Base-by-base conservation (phyloP, 2,888 invertebrate species). In the Trachelus tabidus region DNA sequence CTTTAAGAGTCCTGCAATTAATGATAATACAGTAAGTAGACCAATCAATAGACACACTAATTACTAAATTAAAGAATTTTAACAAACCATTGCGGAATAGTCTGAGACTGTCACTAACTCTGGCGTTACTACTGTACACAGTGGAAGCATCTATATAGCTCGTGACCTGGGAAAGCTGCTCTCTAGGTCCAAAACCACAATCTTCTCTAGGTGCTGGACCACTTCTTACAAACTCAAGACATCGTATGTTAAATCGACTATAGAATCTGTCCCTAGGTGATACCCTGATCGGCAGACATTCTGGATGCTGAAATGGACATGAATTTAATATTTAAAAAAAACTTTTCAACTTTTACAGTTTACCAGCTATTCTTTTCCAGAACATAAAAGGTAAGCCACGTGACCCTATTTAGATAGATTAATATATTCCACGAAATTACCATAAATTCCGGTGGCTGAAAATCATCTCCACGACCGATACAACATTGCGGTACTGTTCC, bases 91-190 rank as follows among this genome's bases (percentile, higher is more conserved):
- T 95, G 76, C 95, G 94, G 86, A 96, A 96, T 2, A 95, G 92
- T 76, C 97, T 93, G n/a, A 97, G 93, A 80, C 94, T 94, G 86
- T 96, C 95, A 0, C 96, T 94, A 76, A 95, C 95, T 23, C 84
- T 80, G 4, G 95, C 94, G 23, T 95, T 95, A 87, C 96, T 96
- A 69, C 96, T 96, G 87, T 97, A 97, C 9, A 97, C 94, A 35
- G 95, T 95, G 0, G 97, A 97, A 0, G 94, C 97, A 84, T 97
- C 97, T 11, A 97, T 93, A 87, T 94, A 97, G 0, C 96, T 95
- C 0, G 97, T 97, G 4, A 96, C 94, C 89, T 97, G 97, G 90
- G 97, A 96, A 79, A 97, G 94, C 91, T 97, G 97, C 86, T 97
- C 97, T 1, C 97, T 93, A 93, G 96, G 96, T 12, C 97, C 97